Conservation (phyloP, 2,113 vertebrate genomes). For the Austrofundulus limnaeus region DNA sequence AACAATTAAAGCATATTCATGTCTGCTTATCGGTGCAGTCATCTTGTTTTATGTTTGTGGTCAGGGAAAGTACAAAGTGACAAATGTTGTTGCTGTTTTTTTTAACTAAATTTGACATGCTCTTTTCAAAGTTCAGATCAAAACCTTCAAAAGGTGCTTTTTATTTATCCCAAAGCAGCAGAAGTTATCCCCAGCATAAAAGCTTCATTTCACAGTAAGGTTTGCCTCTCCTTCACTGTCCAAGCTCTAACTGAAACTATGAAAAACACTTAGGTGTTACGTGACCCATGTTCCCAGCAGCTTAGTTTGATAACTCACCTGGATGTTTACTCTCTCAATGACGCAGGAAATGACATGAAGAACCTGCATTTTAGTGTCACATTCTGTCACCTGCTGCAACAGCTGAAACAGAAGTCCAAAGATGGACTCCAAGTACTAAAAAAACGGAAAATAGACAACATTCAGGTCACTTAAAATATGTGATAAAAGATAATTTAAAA, state of each 20-base stretch:
- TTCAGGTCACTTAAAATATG: not conserved
- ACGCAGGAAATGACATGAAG: slow-evolving; percentile 96
- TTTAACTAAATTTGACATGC: not conserved
- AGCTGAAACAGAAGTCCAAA: slow-evolving; percentile 94
- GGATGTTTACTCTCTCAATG: slow-evolving; percentile 93
- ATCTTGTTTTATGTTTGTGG: slow-evolving; percentile 16
- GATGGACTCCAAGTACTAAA: slow-evolving; percentile 92
- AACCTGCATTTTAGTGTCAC: slow-evolving; percentile 99
- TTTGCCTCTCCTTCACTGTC: not conserved
- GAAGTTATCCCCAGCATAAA: slow-evolving; percentile 8
- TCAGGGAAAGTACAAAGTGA: slow-evolving; percentile 16
- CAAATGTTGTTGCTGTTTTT: slow-evolving; percentile 19
- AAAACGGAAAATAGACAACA: slow-evolving; percentile 12
- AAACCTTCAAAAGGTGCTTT: slow-evolving; percentile 9
- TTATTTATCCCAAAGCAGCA: slow-evolving; percentile 15
- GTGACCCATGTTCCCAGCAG: not conserved
- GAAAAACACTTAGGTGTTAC: not conserved
- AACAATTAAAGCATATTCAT: slow-evolving; percentile 12
- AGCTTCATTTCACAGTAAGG: not conserved
- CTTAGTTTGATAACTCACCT: slow-evolving; percentile 79
- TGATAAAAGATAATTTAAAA: not conserved
- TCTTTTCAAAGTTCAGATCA: not conserved
- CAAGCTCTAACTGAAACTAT: not conserved
- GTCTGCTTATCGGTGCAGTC: not conserved
- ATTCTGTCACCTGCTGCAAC: slow-evolving; percentile 94